These are phyloP conservation scores for Willowsia nigromaculata DNA, from an alignment of 2,888 invertebrate species.

Conservation along the genomic window DNA sequence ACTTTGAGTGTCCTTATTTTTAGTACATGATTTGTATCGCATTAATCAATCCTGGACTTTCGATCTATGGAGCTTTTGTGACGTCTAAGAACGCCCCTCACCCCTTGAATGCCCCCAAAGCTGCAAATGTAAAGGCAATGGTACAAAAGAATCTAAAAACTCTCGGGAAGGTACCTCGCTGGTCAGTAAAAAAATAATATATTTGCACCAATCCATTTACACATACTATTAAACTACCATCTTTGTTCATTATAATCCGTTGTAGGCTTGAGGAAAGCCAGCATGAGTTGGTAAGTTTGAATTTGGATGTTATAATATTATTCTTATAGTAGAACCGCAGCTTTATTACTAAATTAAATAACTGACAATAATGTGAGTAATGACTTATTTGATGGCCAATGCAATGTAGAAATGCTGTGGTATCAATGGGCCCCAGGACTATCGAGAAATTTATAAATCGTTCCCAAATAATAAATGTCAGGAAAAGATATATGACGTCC, in stretches of 20 bases:
- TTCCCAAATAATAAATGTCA: not conserved
- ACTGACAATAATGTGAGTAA: too few species aligned
- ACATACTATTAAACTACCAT: too few species aligned
- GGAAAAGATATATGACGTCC: not conserved
- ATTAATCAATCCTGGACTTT: not conserved
- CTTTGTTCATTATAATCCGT: too few species aligned
- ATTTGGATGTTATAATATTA: too few species aligned
- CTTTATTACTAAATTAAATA: too few species aligned
- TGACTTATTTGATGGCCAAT: too few species aligned
- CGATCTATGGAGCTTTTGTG: not conserved
- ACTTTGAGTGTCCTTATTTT: not conserved
- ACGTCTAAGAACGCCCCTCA: not conserved
- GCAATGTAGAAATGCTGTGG: constrained; percentile 54
- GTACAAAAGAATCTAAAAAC: not conserved
- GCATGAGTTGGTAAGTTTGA: too few species aligned
- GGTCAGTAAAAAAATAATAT: not conserved
- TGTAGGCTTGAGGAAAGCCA: too few species aligned
- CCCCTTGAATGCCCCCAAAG: not conserved
- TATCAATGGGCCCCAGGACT: constrained; percentile 11
- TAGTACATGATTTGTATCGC: constrained; percentile 20
- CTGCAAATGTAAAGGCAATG: not conserved
- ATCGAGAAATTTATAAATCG: not conserved
- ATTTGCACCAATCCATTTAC: not conserved
- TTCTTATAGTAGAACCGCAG: too few species aligned
- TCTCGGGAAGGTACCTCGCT: not conserved